These are phyloP conservation scores for Phyllotreta cruciferae DNA, from an alignment of 2,888 invertebrate genomes.

Conservation along the genomic window DNA sequence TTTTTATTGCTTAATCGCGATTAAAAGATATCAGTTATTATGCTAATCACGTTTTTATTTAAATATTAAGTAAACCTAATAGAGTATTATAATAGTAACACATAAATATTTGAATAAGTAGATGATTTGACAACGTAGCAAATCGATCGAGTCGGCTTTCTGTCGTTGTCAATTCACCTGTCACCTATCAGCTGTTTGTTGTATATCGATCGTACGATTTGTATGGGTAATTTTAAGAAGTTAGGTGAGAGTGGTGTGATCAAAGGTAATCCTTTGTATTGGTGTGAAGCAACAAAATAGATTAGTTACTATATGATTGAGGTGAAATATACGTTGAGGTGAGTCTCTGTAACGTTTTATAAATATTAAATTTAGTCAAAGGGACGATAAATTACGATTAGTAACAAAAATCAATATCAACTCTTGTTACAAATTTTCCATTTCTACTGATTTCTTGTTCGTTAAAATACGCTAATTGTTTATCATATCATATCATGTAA, in stretches of 20 bases:
- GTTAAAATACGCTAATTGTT: no score
- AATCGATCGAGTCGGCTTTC: slow-evolving; percentile 6
- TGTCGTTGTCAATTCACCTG: background rate
- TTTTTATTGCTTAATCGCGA: no score
- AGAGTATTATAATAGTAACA: background rate
- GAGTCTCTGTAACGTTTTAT: slow-evolving; percentile 8
- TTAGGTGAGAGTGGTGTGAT: slow-evolving; percentile 23
- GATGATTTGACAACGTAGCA: slow-evolving; percentile 16
- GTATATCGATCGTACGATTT: slow-evolving; percentile 21
- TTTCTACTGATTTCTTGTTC: no score
- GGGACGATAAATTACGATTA: background rate
- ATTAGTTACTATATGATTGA: slow-evolving; percentile 5
- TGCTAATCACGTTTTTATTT: no score
- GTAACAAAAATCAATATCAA: no score
- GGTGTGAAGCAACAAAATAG: slow-evolving; percentile 21
- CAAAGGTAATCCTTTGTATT: slow-evolving; percentile 25
- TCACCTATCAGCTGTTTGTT: slow-evolving; percentile 22
- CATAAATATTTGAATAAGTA: background rate
- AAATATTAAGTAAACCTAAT: no score
- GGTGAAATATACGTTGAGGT: slow-evolving; percentile 6
- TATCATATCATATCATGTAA: no score
- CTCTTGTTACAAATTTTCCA: no score
- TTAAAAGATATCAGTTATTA: no score
- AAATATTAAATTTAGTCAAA: background rate
- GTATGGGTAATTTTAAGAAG: slow-evolving; percentile 1